phyloP scores from a whole-genome alignment of 2,113 vertebrate genomes.

The Phainopepla nitens region DNA sequence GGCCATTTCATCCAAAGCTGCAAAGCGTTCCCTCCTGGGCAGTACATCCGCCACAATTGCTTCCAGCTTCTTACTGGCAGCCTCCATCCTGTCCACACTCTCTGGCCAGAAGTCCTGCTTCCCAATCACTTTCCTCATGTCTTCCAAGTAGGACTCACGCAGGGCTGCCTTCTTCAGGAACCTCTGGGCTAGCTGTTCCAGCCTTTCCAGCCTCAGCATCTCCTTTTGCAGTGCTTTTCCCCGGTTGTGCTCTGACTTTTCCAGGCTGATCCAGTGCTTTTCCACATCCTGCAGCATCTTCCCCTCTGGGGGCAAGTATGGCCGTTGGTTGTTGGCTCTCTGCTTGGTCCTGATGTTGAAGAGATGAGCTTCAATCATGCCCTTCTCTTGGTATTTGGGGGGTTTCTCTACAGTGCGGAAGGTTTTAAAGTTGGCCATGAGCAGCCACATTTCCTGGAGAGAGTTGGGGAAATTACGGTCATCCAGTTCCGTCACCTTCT shows the following conservation, averaged over 20 bases:
- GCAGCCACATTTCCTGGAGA: constrained; percentile 77
- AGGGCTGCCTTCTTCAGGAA: constrained; percentile 83
- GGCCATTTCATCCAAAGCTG: constrained; percentile 77
- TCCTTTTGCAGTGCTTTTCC: constrained; percentile 76
- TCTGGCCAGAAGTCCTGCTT: constrained; percentile 70
- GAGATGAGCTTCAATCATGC: constrained; percentile 82
- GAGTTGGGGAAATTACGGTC: constrained; percentile 81
- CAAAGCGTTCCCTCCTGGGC: constrained; percentile 82
- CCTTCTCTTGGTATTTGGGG: constrained; percentile 84
- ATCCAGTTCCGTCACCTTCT: constrained; percentile 80
- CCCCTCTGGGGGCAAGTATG: constrained; percentile 78
- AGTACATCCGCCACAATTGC: constrained; percentile 80
- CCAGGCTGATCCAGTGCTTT: constrained; percentile 78
- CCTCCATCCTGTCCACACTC: constrained; percentile 69
- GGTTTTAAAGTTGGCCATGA: constrained; percentile 81
- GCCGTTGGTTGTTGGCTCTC: constrained; percentile 81
- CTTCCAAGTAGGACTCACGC: constrained; percentile 81
- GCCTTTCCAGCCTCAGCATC: constrained; percentile 79
- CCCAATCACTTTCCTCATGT: constrained; percentile 74
- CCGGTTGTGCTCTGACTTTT: constrained; percentile 73
- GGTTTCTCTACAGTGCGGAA: constrained; percentile 88
- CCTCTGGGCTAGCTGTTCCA: constrained; percentile 83
- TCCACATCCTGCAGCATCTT: constrained; percentile 78
- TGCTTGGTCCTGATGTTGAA: constrained; percentile 82
- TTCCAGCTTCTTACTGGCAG: constrained; percentile 77